These are phyloP conservation scores for Gouania willdenowi DNA, from an alignment of 2,797 vertebrate genomes.

Conservation along the genomic window DNA sequence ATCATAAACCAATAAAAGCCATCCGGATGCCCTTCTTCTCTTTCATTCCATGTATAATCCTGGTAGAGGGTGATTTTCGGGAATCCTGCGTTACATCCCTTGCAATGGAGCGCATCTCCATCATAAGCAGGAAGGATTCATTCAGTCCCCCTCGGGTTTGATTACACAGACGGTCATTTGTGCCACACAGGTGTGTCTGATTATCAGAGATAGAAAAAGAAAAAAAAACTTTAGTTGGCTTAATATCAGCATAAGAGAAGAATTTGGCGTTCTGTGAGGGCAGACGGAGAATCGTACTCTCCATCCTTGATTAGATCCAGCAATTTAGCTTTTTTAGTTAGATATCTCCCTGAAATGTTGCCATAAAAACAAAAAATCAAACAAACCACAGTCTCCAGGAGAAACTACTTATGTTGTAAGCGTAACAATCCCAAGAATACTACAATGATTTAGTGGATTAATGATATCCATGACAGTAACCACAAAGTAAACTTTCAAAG, in stretches of 20 bases:
- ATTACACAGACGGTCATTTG: slow-evolving; percentile 60
- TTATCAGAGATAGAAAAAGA: slow-evolving; percentile 71
- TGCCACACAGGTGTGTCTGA: slow-evolving; percentile 73
- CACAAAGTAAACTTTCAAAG: no score
- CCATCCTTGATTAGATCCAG: no score
- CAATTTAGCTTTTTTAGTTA: no score
- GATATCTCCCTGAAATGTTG: no score
- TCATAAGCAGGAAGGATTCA: slow-evolving; percentile 77
- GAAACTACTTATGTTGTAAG: slow-evolving; percentile 45
- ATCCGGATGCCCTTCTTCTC: slow-evolving; percentile 62
- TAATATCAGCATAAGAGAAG: slow-evolving; percentile 61
- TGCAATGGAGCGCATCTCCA: slow-evolving; percentile 74
- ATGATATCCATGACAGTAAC: no score
- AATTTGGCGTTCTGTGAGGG: slow-evolving; percentile 33
- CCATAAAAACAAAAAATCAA: no score
- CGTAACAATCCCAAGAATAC: no score
- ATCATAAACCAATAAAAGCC: slow-evolving; percentile 77
- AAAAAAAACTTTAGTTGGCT: slow-evolving; percentile 67
- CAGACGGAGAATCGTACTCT: neutral
- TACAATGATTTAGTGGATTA: no score
- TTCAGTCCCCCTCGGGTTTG: slow-evolving; percentile 75
- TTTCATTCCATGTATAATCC: slow-evolving; percentile 67
- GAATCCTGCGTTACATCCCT: slow-evolving; percentile 49
- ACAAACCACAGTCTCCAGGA: slow-evolving; percentile 44
- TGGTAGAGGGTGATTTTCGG: slow-evolving; percentile 64